Conservation (phyloP, 2,888 invertebrate genomes). For the Polydrusus tereticollis region DNA sequence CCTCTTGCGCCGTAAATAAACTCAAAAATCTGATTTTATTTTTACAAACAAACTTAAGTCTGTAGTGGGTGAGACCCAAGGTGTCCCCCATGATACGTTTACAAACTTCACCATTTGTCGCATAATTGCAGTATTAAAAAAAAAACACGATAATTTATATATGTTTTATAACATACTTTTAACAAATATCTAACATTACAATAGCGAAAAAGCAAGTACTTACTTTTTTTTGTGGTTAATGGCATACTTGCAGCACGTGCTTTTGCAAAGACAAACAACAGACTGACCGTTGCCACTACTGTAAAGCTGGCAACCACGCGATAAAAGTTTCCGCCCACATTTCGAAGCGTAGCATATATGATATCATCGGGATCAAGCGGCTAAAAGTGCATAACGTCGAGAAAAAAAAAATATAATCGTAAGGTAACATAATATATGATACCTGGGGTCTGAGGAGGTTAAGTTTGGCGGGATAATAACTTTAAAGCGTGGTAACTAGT, state of each 20-base stretch:
- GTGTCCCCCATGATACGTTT: constrained; percentile 19
- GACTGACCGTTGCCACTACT: not conserved
- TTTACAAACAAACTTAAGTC: constrained; percentile 12
- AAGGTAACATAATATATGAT: not conserved
- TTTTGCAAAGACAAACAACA: not conserved
- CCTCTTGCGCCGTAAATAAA: not conserved
- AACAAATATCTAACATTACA: constrained; percentile 23
- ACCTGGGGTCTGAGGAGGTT: not conserved
- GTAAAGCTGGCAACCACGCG: not conserved
- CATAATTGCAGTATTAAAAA: not conserved
- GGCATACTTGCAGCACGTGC: constrained; percentile 9
- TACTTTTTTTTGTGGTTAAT: constrained; percentile 29
- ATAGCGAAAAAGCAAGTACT: constrained; percentile 34
- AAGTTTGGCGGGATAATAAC: no score
- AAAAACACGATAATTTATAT: constrained; percentile 9
- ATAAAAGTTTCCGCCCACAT: not conserved
- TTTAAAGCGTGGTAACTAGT: no score
- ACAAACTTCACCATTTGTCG: constrained; percentile 17
- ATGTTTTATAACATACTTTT: constrained; percentile 28
- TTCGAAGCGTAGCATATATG: not conserved
- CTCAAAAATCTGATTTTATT: not conserved
- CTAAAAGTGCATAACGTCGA: not conserved
- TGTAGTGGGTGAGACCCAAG: constrained; percentile 20
- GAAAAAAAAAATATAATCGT: not conserved
- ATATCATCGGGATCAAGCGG: not conserved